Conservation (phyloP, 2,113 vertebrate genomes). For the Notarius lentiginosus region DNA sequence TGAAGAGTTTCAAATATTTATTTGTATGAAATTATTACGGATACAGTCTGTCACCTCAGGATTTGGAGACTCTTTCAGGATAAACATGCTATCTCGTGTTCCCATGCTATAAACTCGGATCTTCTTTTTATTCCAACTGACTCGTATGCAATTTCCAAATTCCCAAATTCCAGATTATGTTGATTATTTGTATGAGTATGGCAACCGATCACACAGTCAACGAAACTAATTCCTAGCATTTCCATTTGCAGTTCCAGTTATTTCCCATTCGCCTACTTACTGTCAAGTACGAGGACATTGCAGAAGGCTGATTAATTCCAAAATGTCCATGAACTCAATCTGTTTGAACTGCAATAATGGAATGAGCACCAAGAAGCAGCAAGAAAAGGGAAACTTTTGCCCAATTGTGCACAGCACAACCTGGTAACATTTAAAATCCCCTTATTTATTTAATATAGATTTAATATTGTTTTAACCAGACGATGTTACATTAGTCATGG, state of each 20-base stretch:
- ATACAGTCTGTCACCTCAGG: neutral
- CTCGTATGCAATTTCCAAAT: neutral
- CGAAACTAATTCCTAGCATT: neutral
- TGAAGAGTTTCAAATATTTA: slow-evolving; percentile 10
- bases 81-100: neutral
- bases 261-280: neutral
- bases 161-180: neutral
- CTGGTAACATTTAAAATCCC: too few species aligned
- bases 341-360: neutral
- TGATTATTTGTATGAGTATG: neutral
- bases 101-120: neutral
- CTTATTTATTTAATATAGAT: neutral
- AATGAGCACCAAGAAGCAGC: neutral
- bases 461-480: neutral
- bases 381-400: neutral
- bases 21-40: neutral
- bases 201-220: neutral
- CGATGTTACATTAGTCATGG: neutral
- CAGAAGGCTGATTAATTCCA: neutral
- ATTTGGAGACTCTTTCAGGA: neutral
- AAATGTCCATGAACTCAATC: neutral
- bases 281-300: neutral
- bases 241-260: neutral
- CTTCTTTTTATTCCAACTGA: neutral
- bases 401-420: neutral